These are phyloP conservation scores for Nomia melanderi DNA, from an alignment of 1,140 invertebrate species.

Conservation along the genomic window DNA sequence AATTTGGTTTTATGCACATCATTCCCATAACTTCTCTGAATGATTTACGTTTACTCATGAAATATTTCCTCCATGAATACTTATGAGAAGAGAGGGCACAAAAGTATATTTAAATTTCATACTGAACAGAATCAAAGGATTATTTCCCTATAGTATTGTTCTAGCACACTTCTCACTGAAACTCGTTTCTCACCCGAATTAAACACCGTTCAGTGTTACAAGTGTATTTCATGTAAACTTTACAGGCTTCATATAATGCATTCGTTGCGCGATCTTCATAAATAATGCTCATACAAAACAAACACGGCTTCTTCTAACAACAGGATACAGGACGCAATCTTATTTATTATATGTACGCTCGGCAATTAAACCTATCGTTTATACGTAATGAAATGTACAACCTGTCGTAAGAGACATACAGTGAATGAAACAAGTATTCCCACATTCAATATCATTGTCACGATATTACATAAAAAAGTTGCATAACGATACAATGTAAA, in stretches of 20 bases:
- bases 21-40: background rate
- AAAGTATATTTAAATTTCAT: too few species aligned
- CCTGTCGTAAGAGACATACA: constrained; percentile 4
- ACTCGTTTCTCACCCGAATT: background rate
- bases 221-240: background rate
- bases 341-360: constrained; percentile 34
- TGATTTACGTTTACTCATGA: background rate
- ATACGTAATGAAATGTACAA: constrained; percentile 58
- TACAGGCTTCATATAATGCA: background rate
- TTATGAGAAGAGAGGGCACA: background rate
- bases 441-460: too few species aligned
- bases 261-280: constrained; percentile 19
- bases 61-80: background rate
- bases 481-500: too few species aligned
- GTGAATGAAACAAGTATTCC: too few species aligned
- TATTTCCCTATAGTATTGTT: background rate
- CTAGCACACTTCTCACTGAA: background rate
- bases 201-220: background rate
- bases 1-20: background rate
- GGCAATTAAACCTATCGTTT: constrained; percentile 12
- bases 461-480: too few species aligned
- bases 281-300: constrained; percentile 20
- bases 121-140: background rate
- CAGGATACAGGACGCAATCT: background rate
- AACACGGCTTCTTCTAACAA: background rate